Evolutionary conservation across 35 echinoderm and acorn worm species (phyloP).

Genomic region (Hemicentrotus pulcherrimus): DNA sequence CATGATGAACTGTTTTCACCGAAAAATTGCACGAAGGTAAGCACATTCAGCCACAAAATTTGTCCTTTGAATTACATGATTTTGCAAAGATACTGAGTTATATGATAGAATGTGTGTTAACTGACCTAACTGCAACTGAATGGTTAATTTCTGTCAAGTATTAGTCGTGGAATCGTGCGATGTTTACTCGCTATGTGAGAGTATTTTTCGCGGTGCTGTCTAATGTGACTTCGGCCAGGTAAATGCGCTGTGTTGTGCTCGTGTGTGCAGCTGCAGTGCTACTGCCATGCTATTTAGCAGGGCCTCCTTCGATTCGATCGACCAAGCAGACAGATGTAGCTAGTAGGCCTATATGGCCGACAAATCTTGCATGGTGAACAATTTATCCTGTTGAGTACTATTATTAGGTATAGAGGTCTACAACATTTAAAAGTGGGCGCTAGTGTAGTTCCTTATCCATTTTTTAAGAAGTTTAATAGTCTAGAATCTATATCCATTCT

Average conservation of each 20-base stretch:
- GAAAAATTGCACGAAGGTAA: slow-evolving; percentile 44
- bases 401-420: no score
- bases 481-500: no score
- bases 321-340: no score
- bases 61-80: neutral
- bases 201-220: slow-evolving; percentile 3
- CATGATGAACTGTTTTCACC: slow-evolving; percentile 48
- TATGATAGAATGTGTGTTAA: neutral
- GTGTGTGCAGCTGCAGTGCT: neutral
- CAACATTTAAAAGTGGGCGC: no score
- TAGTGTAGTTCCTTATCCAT: no score
- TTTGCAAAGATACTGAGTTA: neutral
- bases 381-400: no score
- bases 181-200: slow-evolving; percentile 31
- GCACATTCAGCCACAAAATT: slow-evolving; percentile 16
- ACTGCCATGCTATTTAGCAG: neutral
- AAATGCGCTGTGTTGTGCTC: neutral
- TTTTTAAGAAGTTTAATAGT: no score
- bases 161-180: neutral
- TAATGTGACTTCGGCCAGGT: neutral
- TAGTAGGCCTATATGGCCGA: no score
- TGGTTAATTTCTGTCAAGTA: neutral
- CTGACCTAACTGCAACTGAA: neutral
- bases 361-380: neutral
- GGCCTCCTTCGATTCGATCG: no score